A percentile compares a stretch with the other conserved stretches of the same genome.
Conservation (phyloP, 2,888 invertebrate genomes). For the Cephus sareptanus region DNA sequence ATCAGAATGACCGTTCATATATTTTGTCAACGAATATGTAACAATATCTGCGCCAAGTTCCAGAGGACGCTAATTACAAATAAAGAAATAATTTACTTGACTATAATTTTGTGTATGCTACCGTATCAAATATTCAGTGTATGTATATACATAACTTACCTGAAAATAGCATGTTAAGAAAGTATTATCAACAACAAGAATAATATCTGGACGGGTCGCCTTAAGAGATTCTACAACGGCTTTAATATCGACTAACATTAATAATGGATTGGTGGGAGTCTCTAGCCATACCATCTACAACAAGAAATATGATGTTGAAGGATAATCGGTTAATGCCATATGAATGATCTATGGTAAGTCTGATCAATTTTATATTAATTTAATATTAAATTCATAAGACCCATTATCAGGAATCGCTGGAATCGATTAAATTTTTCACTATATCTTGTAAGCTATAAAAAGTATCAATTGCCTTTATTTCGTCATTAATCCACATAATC, state of each 20-base stretch:
- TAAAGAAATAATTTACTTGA: background rate
- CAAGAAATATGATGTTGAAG: background rate
- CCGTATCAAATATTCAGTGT: background rate
- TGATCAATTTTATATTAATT: background rate
- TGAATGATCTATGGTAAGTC: background rate
- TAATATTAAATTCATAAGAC: background rate
- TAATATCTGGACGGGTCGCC: constrained; percentile 67
- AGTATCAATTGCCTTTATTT: background rate
- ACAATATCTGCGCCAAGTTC: constrained; percentile 91
- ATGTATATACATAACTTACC: constrained; percentile 56
- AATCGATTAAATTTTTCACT: background rate
- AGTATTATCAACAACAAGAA: constrained; percentile 92
- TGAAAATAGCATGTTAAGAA: constrained; percentile 91
- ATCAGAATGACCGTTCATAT: constrained; percentile 98
- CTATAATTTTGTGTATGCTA: background rate
- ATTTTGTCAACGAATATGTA: constrained; percentile 94
- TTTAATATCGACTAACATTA: constrained; percentile 90
- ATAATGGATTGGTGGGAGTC: constrained; percentile 93
- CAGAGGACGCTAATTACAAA: constrained; percentile 77
- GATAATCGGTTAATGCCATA: background rate
- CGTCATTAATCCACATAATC: background rate
- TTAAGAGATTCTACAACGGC: constrained; percentile 75
- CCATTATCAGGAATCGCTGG: background rate
- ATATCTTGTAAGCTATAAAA: background rate
- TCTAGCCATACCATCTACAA: constrained; percentile 91